Base-by-base conservation (phyloP, 2,113 vertebrate genomes). In the Petrocephalus zakoni region DNA sequence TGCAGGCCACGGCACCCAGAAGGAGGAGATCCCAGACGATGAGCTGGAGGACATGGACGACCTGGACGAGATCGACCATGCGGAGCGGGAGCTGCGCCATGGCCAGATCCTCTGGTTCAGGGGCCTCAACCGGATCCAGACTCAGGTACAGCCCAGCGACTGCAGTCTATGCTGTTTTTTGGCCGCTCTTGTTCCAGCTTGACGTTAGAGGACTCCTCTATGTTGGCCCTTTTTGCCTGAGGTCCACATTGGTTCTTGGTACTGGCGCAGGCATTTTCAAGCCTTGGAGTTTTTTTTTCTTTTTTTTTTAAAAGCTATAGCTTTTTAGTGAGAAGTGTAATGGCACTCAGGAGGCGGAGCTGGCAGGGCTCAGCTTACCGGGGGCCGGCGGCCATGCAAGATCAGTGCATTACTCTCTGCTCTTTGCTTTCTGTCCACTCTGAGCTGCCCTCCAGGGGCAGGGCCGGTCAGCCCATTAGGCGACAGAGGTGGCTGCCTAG, bases 61-160 rank as follows among this genome's bases (percentile, higher is more conserved):
- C 55, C 97, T 96, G 87, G 98, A 99, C 0, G 98, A 99, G 93
- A 99, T 99, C 0, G 98, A 99, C 94, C 98, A 99, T 1, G 98
- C 98, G 0, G 98, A 99, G 90, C 95, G 98, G 68, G 98, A 99
- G 93, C 94, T 99, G 22, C 97, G 98, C 72, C 97, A 98, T 52
- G 98, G 98, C 91, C 98, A 99, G 94, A 99, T 99, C 93, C 97
- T 99, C 92, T 99, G 98, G 98, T 99, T 99, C 97, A 95, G 98
- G 94, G 98, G 98, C 92, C 97, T 99, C 92, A 99, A 99, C 95
- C 97, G 98, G 94, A 99, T 99, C 94, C 98, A 99, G 91, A 99
- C 98, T 91, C 98, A 99, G 98, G 98, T 99, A 98, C 96, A 93
- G 89, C 93, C 85, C 29, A 2, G 21, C 2, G 5, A 5, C 53